Evolutionary conservation across 1,140 invertebrate genomes (phyloP).

Genomic region (Mercenaria mercenaria): DNA sequence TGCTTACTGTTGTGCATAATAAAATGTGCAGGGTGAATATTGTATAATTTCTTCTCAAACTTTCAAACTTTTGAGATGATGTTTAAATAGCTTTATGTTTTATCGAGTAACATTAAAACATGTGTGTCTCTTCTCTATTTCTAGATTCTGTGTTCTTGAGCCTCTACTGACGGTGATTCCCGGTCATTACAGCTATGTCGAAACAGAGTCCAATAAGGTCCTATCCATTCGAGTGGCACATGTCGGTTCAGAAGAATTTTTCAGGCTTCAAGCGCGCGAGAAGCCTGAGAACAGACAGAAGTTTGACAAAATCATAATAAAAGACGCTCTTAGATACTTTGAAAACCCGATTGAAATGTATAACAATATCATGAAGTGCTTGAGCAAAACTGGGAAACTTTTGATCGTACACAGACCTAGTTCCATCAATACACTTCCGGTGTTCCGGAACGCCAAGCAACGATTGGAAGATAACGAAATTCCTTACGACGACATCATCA

Average conservation of each 20-base stretch:
- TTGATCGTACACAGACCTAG: constrained; percentile 81
- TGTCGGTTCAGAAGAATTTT: constrained; percentile 84
- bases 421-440: constrained; percentile 79
- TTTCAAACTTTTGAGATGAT: too few relatives aligned
- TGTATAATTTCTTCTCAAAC: too few relatives aligned
- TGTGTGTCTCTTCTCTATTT: too few relatives aligned
- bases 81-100: too few relatives aligned
- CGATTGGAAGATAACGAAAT: constrained; percentile 80
- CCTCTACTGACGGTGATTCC: constrained; percentile 81
- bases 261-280: constrained; percentile 69
- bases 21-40: too few relatives aligned
- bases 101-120: too few relatives aligned
- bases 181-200: constrained; percentile 81
- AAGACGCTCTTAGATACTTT: constrained; percentile 80
- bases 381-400: constrained; percentile 75
- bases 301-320: constrained; percentile 82
- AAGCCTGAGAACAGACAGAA: constrained; percentile 70
- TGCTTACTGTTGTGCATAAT: too few relatives aligned
- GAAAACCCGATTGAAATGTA: constrained; percentile 79
- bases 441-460: constrained; percentile 77
- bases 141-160: constrained; percentile 81
- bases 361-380: constrained; percentile 75
- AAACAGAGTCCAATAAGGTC: constrained; percentile 78
- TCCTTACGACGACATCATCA: constrained; percentile 80
- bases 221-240: constrained; percentile 80